A percentile compares a stretch with the other conserved stretches of the same genome.
These are phyloP conservation scores for Pachymerium ferrugineum DNA, from an alignment of 2,888 invertebrate genomes.

Conservation along the genomic window DNA sequence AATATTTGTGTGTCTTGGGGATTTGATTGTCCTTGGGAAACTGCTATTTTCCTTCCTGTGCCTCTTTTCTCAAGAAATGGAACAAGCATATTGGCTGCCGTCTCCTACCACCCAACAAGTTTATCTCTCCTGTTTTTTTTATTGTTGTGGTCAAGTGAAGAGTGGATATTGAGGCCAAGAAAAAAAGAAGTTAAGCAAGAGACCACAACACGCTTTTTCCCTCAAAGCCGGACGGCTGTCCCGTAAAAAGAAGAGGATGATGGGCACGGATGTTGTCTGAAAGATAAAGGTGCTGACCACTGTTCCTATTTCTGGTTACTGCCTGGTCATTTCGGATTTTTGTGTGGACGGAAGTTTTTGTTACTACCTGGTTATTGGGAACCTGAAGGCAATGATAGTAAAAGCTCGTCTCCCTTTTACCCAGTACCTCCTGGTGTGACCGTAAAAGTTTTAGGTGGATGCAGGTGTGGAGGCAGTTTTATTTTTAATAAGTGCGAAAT, in stretches of 20 bases:
- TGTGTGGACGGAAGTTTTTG: neutral
- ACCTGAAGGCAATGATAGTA: neutral
- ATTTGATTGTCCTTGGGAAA: conserved; percentile 11
- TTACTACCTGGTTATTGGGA: conserved; percentile 14
- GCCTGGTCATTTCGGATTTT: neutral
- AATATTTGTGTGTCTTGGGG: conserved; percentile 11
- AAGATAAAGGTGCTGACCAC: conserved; percentile 5
- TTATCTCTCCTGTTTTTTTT: neutral
- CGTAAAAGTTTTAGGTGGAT: neutral
- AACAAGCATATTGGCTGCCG: conserved; percentile 12
- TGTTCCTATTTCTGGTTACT: neutral
- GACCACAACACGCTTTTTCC: neutral
- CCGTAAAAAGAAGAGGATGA: conserved; percentile 8
- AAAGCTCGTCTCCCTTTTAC: neutral
- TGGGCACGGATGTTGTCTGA: neutral
- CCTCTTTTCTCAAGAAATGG: neutral
- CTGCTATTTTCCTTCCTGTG: neutral
- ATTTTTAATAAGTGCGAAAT: conserved; percentile 2
- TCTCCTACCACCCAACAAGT: conserved; percentile 13
- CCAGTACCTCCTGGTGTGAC: neutral
- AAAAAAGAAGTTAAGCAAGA: too few species aligned
- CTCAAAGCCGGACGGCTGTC: conserved; percentile 8
- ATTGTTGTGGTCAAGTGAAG: conserved; percentile 5
- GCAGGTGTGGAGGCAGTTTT: conserved; percentile 2
- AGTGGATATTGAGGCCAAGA: neutral